phyloP scores from a whole-genome alignment of 2,888 invertebrate genomes.

The Brenthis hecate region DNA sequence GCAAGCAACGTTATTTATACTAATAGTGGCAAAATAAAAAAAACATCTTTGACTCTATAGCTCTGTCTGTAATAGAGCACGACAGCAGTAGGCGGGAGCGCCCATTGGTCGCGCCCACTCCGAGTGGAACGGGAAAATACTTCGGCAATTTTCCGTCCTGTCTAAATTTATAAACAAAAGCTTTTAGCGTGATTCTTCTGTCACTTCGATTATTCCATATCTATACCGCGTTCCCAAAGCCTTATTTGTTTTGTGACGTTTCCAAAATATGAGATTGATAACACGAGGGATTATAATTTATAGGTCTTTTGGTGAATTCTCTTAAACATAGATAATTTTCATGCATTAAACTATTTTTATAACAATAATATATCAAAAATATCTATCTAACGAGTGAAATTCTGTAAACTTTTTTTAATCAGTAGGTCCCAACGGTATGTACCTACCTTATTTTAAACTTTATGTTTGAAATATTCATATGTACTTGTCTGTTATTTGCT shows the following conservation, averaged over 20 bases:
- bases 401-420: neutral
- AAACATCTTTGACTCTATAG: slow-evolving; percentile 31
- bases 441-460: no score
- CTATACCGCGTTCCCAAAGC: slow-evolving; percentile 41
- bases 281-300: slow-evolving; percentile 50
- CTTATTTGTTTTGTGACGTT: slow-evolving; percentile 53
- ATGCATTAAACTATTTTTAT: neutral
- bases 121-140: slow-evolving; percentile 72
- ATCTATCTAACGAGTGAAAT: neutral
- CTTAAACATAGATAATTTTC: neutral
- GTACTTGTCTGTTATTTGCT: neutral
- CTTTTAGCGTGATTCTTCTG: slow-evolving; percentile 74
- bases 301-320: slow-evolving; percentile 4
- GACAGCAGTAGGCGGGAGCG: slow-evolving; percentile 50
- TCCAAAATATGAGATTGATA: slow-evolving; percentile 61
- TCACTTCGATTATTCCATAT: slow-evolving; percentile 44
- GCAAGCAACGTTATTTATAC: slow-evolving; percentile 2
- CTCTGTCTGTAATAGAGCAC: slow-evolving; percentile 51
- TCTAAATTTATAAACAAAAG: slow-evolving; percentile 63
- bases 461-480: neutral
- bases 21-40: neutral
- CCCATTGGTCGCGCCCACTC: slow-evolving; percentile 77
- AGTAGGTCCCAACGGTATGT: no score
- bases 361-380: neutral
- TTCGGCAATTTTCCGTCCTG: slow-evolving; percentile 62